Conservation (phyloP, 2,113 vertebrate species). For the Spea multiplicata region DNA sequence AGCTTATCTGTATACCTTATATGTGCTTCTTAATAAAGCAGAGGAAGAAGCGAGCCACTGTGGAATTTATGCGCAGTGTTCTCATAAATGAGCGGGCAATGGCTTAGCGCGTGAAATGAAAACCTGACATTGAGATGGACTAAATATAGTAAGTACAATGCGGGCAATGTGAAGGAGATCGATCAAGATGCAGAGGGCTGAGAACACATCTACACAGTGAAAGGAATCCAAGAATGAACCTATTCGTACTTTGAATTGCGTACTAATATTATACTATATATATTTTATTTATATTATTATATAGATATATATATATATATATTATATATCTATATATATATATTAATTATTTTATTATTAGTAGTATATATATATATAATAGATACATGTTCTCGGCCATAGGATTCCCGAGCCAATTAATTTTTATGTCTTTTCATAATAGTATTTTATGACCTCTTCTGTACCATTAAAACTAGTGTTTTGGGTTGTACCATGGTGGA, state of each 20-base stretch:
- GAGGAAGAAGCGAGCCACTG: constrained; percentile 5
- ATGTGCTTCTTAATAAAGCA: constrained; percentile 24
- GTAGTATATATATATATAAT: no score
- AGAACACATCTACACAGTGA: background rate
- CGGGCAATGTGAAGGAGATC: constrained; percentile 29
- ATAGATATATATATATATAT: constrained; percentile 13
- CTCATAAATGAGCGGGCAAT: constrained; percentile 21
- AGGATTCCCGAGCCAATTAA: no score
- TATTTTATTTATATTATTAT: no score
- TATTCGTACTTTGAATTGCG: constrained; percentile 14
- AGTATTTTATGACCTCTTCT: no score
- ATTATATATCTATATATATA: constrained; percentile 5
- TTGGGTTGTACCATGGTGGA: no score
- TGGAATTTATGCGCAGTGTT: constrained; percentile 12
- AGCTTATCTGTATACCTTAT: constrained; percentile 39
- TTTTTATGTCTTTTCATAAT: no score
- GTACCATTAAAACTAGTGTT: no score
- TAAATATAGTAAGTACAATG: constrained; percentile 47
- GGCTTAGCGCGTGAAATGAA: constrained; percentile 40
- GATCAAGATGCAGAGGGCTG: constrained; percentile 35
- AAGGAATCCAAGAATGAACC: constrained; percentile 9
- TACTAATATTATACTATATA: no score
- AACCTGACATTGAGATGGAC: constrained; percentile 42
- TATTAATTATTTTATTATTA: no score
- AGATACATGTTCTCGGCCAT: no score